These are phyloP conservation scores for Orius insidiosus DNA, from an alignment of 1,140 invertebrate species.

Conservation along the genomic window DNA sequence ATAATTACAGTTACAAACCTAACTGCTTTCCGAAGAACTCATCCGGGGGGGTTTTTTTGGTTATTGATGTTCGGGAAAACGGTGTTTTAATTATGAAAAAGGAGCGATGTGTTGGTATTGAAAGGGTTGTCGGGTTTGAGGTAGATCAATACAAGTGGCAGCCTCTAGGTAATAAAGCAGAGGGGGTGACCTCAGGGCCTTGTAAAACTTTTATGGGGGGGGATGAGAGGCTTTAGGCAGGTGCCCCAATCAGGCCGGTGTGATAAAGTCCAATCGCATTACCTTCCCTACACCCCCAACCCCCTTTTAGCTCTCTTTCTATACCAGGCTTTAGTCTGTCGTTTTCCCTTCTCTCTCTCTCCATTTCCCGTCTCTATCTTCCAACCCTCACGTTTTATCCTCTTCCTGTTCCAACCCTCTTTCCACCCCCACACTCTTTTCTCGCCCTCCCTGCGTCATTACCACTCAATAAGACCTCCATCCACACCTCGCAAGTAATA, in stretches of 20 bases:
- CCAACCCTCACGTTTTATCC: neutral
- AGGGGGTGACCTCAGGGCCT: constrained; percentile 6
- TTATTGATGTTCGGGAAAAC: too few relatives aligned
- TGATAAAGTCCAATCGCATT: constrained; percentile 9
- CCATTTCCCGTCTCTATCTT: neutral
- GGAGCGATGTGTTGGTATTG: neutral
- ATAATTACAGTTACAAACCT: too few relatives aligned
- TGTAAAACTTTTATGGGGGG: constrained; percentile 8
- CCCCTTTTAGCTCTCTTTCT: neutral
- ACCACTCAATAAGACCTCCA: constrained; percentile 6
- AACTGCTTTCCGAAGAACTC: too few relatives aligned
- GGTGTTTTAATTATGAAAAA: too few relatives aligned
- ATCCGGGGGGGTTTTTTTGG: too few relatives aligned
- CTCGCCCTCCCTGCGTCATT: constrained; percentile 4
- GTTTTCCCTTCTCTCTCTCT: constrained; percentile 1
- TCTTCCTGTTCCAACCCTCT: neutral
- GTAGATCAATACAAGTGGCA: constrained; percentile 8
- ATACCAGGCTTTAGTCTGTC: neutral
- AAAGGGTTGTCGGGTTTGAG: neutral
- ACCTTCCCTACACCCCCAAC: neutral
- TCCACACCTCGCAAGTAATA: too few relatives aligned
- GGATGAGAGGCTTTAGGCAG: neutral
- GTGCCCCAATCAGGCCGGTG: constrained; percentile 6
- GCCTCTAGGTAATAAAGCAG: constrained; percentile 6
- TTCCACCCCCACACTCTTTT: neutral